Base-by-base conservation (phyloP, 2,113 vertebrate genomes). In the Mormyrus iriodes region DNA sequence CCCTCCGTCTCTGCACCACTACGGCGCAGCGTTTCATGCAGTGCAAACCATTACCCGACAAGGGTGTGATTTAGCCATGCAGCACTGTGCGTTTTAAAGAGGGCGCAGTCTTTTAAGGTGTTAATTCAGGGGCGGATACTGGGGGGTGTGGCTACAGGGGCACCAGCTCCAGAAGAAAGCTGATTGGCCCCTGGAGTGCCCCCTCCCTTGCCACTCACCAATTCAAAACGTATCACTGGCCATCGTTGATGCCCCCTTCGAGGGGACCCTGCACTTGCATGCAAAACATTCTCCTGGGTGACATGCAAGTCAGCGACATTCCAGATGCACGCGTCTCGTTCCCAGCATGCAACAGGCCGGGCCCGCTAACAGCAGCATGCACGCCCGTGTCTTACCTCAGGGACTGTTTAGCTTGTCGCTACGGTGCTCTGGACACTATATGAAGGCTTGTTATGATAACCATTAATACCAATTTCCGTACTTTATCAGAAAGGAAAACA, bases 401-500 rank as follows among this genome's bases (percentile, higher is more conserved):
- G 46, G n/a, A 48, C 65, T 88, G 6, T 92, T 95, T 99, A 98
- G 97, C 98, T 99, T 95, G 95, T 95, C 96, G 97, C 96, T 93
- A 96, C 92, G 94, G 96, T 96, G 93, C 97, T 97, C 95, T 96
- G 96, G 95, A 97, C 95, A 97, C 97, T 97, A 96, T 96, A 96
- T 92, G 96, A 95, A 93, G 92, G 94, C 91, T 98, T 97, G 96
- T 97, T 98, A 98, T 97, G 97, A 98, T 99, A 99, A 98, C 97
- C 97, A 97, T 97, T 97, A 97, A 96, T 97, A 98, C 97, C 96
- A 97, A 96, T 97, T 98, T 97, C 96, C 92, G 96, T 95, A 97
- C 97, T 98, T 97, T 93, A 98, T 98, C 94, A 97, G 96, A 98
- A 97, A 94, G 95, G 97, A 92, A 94, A 24, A 95, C 93, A 94